These are phyloP conservation scores for Perca schrenkii DNA, from an alignment of 2,113 vertebrate species.

Conservation along the genomic window DNA sequence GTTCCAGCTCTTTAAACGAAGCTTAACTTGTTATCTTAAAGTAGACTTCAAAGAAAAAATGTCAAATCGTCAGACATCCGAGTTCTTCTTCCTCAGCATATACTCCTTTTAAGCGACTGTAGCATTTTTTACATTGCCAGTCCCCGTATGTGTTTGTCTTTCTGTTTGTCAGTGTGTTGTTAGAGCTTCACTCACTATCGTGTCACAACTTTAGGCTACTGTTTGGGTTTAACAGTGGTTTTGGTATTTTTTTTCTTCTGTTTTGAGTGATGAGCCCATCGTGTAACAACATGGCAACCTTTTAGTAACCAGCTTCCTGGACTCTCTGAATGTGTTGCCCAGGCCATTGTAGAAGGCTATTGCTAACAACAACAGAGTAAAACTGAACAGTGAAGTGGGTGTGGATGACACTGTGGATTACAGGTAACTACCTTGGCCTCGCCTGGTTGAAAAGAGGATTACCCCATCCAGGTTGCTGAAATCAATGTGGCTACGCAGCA, in stretches of 20 bases:
- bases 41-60: background rate
- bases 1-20: background rate
- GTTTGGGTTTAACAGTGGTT: background rate
- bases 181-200: background rate
- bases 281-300: constrained; percentile 7
- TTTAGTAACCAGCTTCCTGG: background rate
- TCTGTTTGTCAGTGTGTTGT: no score
- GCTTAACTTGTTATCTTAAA: background rate
- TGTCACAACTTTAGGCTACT: no score
- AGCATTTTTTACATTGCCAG: background rate
- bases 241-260: background rate
- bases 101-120: background rate
- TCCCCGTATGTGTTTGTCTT: no score
- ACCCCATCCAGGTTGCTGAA: constrained; percentile 64
- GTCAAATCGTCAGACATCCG: background rate
- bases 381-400: background rate
- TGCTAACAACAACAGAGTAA: background rate
- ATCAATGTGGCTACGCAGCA: constrained; percentile 50
- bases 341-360: background rate
- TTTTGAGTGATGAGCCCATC: background rate
- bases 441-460: constrained; percentile 61
- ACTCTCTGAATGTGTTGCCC: constrained; percentile 6
- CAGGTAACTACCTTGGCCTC: constrained; percentile 27
- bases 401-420: constrained; percentile 38
- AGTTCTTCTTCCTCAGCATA: constrained; percentile 41